phyloP scores from a whole-genome alignment of 2,113 vertebrate species.

The Rhinolophus ferrumequinum region DNA sequence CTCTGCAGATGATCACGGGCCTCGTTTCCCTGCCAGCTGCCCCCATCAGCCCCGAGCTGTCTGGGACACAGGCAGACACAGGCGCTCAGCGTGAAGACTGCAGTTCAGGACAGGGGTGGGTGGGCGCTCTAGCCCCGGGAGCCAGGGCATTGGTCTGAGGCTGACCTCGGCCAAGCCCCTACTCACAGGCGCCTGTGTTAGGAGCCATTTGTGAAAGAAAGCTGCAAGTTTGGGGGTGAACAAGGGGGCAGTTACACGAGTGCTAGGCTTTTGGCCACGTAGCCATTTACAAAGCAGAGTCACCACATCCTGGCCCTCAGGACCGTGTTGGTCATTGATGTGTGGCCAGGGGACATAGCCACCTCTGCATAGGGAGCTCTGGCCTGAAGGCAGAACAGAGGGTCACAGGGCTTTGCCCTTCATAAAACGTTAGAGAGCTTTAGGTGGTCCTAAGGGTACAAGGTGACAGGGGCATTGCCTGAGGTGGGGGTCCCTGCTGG shows the following conservation, averaged over 20 bases:
- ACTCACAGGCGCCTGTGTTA: neutral
- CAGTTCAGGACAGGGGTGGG: slow-evolving; percentile 6
- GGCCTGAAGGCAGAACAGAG: neutral
- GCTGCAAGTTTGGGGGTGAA: neutral
- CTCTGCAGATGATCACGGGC: neutral
- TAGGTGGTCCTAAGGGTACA: neutral
- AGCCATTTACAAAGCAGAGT: neutral
- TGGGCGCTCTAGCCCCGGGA: neutral
- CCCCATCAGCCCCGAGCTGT: neutral
- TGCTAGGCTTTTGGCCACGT: neutral
- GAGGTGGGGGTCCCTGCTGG: neutral
- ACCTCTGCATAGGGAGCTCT: neutral
- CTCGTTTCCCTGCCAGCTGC: neutral
- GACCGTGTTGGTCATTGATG: neutral
- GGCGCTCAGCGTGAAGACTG: neutral
- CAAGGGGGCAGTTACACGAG: slow-evolving; percentile 7
- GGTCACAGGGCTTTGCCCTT: neutral
- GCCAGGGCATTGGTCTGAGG: neutral
- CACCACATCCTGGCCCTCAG: neutral
- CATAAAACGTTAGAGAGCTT: neutral
- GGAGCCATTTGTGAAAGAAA: slow-evolving; percentile 42
- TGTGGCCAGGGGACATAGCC: too few relatives aligned
- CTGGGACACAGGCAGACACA: neutral
- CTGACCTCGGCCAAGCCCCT: neutral
- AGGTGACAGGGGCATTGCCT: neutral